phyloP scores from a whole-genome alignment of 1,140 invertebrate genomes.

The Drosophila burlai region DNA sequence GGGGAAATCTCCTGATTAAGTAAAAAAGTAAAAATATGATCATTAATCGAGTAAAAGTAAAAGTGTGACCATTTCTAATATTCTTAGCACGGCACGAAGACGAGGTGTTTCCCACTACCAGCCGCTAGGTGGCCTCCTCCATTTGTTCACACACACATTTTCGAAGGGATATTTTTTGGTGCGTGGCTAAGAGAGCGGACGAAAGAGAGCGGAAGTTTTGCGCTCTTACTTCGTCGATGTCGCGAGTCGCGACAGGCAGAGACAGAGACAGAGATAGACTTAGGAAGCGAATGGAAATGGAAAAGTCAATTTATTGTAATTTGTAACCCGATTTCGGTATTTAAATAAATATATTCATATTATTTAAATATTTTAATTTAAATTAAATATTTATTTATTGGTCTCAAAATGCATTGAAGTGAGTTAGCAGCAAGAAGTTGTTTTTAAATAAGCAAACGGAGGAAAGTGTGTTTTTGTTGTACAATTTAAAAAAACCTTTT shows the following conservation, averaged over 20 bases:
- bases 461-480: no score
- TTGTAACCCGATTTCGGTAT: no score
- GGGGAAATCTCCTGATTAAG: no score
- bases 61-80: slow-evolving; percentile 2
- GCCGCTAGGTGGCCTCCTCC: slow-evolving; percentile 2
- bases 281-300: background rate
- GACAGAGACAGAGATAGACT: background rate
- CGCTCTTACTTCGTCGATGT: slow-evolving; percentile 1
- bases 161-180: background rate
- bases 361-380: background rate
- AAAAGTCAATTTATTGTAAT: background rate
- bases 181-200: slow-evolving; percentile 2
- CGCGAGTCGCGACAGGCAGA: background rate
- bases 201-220: background rate
- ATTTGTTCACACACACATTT: background rate
- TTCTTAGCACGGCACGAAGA: no score
- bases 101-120: background rate
- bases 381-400: background rate
- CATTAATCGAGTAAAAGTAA: background rate
- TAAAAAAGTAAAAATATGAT: no score
- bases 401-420: no score
- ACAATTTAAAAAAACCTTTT: no score
- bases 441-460: no score
- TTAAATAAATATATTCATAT: no score
- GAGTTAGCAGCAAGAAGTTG: no score